Evolutionary conservation across 2,888 invertebrate genomes (phyloP).

Genomic region (Agonopterix arenella): DNA sequence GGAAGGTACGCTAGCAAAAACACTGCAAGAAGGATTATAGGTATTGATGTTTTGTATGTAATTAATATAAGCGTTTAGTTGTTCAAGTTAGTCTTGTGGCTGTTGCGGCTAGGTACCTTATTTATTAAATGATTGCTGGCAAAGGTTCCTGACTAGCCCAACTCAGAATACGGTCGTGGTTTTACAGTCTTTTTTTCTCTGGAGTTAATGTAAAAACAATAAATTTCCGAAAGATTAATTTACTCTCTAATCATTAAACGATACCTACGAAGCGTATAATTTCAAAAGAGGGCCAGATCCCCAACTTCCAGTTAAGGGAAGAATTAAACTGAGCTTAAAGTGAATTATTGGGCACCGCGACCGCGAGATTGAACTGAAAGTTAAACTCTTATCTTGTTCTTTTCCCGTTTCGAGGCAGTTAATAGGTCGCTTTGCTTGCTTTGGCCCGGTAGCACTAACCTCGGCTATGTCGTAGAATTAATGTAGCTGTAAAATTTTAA

Average conservation of each 20-base stretch:
- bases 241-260: neutral
- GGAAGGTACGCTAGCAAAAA: too few relatives aligned
- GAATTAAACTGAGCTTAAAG: constrained; percentile 25
- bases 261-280: constrained; percentile 13
- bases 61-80: too few relatives aligned
- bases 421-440: constrained; percentile 2
- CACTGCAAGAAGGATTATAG: too few relatives aligned
- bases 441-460: constrained; percentile 2
- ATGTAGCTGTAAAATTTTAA: too few relatives aligned
- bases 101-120: too few relatives aligned
- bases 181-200: too few relatives aligned
- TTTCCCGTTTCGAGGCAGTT: constrained; percentile 14
- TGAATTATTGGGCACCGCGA: constrained; percentile 23
- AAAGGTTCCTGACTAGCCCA: too few relatives aligned
- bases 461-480: neutral
- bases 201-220: neutral
- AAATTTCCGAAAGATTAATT: neutral
- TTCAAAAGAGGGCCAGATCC: constrained; percentile 15
- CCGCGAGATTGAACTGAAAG: constrained; percentile 17
- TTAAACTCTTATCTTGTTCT: constrained; percentile 22
- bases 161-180: too few relatives aligned
- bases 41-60: too few relatives aligned
- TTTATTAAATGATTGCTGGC: too few relatives aligned
- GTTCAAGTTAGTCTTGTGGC: too few relatives aligned
- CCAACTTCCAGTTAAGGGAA: constrained; percentile 11